These are phyloP conservation scores for Oxygymnocypris stewartii DNA, from an alignment of 2,113 vertebrate genomes.

Conservation along the genomic window DNA sequence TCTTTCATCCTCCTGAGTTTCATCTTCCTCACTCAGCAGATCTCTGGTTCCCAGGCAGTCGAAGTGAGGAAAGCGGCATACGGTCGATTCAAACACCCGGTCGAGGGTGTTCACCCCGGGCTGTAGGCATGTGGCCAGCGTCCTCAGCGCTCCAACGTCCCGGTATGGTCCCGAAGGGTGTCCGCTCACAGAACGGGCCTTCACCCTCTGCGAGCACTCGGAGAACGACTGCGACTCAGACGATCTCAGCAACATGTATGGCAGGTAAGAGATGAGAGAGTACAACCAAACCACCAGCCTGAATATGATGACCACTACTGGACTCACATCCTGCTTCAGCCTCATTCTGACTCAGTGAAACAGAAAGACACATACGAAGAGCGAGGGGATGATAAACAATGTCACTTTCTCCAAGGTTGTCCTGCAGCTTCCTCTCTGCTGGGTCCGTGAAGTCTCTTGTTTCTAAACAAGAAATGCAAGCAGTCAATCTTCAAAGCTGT, in stretches of 20 bases:
- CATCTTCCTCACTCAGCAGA: conserved; percentile 90
- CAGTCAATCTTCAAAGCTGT: not conserved
- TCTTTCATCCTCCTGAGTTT: conserved; percentile 90
- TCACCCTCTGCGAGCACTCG: conserved; percentile 78
- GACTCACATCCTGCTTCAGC: conserved; percentile 87
- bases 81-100: conserved; percentile 84
- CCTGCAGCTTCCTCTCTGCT: not conserved
- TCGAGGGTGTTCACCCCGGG: conserved; percentile 87
- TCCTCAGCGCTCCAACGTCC: conserved; percentile 77
- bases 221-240: conserved; percentile 53
- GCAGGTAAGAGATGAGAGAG: conserved; percentile 82
- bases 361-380: not conserved
- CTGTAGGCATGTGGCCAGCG: conserved; percentile 77
- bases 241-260: conserved; percentile 82
- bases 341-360: conserved; percentile 76
- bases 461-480: conserved; percentile 14
- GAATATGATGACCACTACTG: conserved; percentile 84
- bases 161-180: conserved; percentile 82
- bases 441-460: not conserved
- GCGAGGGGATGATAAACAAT: not conserved
- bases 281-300: conserved; percentile 84
- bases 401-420: not conserved
- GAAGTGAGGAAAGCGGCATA: conserved; percentile 77
- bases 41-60: conserved; percentile 89
- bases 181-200: conserved; percentile 80